Evolutionary conservation across 1,140 invertebrate genomes (phyloP), one percentile per base, ranked within the genome.

Genomic region (Cotesia vestalis): DNA sequence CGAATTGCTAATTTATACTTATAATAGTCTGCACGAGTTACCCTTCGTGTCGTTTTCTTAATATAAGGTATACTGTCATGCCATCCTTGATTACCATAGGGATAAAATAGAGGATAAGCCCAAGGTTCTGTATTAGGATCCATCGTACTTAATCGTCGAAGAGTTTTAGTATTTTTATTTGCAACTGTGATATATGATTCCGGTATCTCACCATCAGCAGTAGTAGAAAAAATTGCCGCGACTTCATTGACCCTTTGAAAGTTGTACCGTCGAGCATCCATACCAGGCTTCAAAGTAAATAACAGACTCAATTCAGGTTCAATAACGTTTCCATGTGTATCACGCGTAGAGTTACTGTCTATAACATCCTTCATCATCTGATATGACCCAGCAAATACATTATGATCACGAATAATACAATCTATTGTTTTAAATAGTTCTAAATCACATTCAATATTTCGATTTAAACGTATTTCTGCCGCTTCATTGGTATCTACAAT

Each of bases 181-280:
- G 17, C n/a, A 51, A 71, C 55, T 35, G 69, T 64, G 1, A 71
- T 61, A 55, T 71, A 64, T 17, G 69, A 71, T 64, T 71, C 69
- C 1, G 69, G 69, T 35, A 71, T 71, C 53, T 71, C 69, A 20
- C 69, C 61, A 55, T 71, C 51, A 36, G 69, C 69, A n/a, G 69
- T 71, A 1, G 46, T 71, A 17, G 60, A 63, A 63, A 63, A 71
- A 40, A 71, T 40, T 14, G 69, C 69, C 20, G 68, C 68, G 12
- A 71, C 57, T 57, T 71, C 69, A 20, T 71, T 71, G 17, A 9
- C 59, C 11, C 14, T 53, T 62, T 71, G 69, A 12, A 71, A 62
- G 14, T 71, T 71, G 20, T 46, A 71, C 38, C 69, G 55, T 6
- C 60, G 57, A 1, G 12, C 27, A 62, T 70, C 68, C 57, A 70